Evolutionary conservation across 2,888 invertebrate species (phyloP).

Genomic region (Pegoplata infirma): DNA sequence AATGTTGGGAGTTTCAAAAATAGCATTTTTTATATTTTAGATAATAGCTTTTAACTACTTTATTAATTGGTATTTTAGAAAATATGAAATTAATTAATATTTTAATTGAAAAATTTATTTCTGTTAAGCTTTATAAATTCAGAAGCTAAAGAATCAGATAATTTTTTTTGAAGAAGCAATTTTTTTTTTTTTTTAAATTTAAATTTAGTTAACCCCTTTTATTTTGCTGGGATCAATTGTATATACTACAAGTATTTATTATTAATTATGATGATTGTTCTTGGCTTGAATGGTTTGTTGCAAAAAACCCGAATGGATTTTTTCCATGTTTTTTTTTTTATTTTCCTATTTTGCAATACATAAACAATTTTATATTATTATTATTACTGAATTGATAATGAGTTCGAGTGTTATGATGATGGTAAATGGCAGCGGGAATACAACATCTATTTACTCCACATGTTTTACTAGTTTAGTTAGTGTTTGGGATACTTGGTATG

Average conservation of each 20-base stretch:
- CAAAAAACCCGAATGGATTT: constrained; percentile 36
- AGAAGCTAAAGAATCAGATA: too few species aligned
- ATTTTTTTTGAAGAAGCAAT: too few species aligned
- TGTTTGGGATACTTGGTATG: not conserved
- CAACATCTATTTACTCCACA: constrained; percentile 11
- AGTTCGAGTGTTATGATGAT: constrained; percentile 52
- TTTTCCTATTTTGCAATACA: constrained; percentile 35
- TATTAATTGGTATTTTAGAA: too few species aligned
- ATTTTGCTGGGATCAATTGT: too few species aligned
- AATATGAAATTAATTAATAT: too few species aligned
- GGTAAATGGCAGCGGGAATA: constrained; percentile 42
- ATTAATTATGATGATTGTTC: constrained; percentile 59
- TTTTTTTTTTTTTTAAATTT: too few species aligned
- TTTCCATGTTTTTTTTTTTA: constrained; percentile 27
- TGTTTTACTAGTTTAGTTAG: constrained; percentile 11
- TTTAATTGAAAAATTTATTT: too few species aligned
- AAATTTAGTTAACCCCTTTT: too few species aligned
- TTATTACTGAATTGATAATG: constrained; percentile 60
- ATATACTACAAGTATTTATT: constrained; percentile 56
- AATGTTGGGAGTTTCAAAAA: too few species aligned
- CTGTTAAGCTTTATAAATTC: too few species aligned
- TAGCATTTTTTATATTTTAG: too few species aligned
- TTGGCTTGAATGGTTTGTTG: constrained; percentile 56
- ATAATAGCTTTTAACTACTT: too few species aligned
- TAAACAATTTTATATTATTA: constrained; percentile 57